Evolutionary conservation across 2,888 invertebrate species (phyloP), one percentile per base, ranked within the genome.

Genomic region (Protodeltote pygarga): DNA sequence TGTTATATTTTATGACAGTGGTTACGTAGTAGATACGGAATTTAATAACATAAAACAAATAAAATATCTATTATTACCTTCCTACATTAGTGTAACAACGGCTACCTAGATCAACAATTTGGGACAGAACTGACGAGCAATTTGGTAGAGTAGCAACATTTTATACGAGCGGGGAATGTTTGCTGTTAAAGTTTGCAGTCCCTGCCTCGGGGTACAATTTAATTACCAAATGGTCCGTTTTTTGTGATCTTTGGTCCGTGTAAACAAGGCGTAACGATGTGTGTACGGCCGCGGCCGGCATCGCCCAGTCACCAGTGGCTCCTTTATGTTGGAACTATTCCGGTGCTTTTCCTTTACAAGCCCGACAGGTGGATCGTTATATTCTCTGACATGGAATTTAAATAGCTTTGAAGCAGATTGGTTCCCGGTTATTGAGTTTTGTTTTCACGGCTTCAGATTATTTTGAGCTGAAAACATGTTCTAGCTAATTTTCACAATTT

Each of bases 201-300:
- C 70, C 52, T 45, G 52, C 75, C 72, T 63, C 65, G 66, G 77
- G 86, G 74, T 75, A 69, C 85, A 81, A 86, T 87, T 86, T 89
- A 87, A 89, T 89, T 88, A 87, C 81, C 85, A 87, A 88, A 88
- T 87, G 87, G 87, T 81, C 74, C 79, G 85, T 81, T 87, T 85
- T 85, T 85, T 83, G 86, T 81, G 85, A 75, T 69, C 81, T 71
- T 59, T 71, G 73, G 69, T 66, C 72, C 83, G 82, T 81, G 80
- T 79, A 81, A 77, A 83, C 77, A 76, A 50, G 45, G 54, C 40
- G 61, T 69, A 72, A 71, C 76, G 70, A 72, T 55, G 73, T 66
- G 64, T 54, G 62, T 40, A 44, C 44, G 48, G 34, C 42, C 13
- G 19, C 31, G 19, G 31, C n/a, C n/a, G n/a, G n/a, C n/a, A n/a